phyloP scores from a whole-genome alignment of 2,113 vertebrate genomes.

The Phrynocephalus versicolor region DNA sequence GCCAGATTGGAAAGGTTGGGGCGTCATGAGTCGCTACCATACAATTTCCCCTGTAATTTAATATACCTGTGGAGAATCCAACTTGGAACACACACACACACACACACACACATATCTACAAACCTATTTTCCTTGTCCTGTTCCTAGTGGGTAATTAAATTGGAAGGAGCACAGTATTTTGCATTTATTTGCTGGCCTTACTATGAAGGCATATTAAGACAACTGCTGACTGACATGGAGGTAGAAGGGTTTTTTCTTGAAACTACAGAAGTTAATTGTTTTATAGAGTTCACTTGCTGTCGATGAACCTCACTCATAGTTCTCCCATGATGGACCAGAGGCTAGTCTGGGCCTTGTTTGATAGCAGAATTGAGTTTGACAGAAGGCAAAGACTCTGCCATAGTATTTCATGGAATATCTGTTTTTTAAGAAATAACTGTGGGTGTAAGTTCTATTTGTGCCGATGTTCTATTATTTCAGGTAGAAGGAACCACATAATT shows the following conservation, averaged over 20 bases:
- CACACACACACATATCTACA: too few relatives aligned
- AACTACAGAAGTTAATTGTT: not conserved
- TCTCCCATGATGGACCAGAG: not conserved
- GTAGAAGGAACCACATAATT: not conserved
- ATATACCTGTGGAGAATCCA: too few relatives aligned
- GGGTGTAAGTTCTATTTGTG: not conserved
- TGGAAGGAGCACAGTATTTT: not conserved
- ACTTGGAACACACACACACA: too few relatives aligned
- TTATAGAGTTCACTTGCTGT: not conserved
- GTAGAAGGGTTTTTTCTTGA: not conserved
- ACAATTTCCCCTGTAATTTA: too few relatives aligned
- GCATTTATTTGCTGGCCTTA: not conserved
- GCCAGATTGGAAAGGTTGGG: too few relatives aligned
- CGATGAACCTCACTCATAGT: not conserved
- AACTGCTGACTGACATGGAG: not conserved
- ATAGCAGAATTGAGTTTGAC: not conserved
- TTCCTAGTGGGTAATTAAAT: not conserved
- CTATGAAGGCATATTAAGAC: not conserved
- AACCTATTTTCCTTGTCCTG: not conserved
- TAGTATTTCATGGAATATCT: not conserved
- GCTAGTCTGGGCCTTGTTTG: not conserved
- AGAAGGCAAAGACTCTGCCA: not conserved
- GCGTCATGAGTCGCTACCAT: too few relatives aligned
- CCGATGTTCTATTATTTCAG: not conserved
- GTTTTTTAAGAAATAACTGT: not conserved